Conservation (phyloP, 2,113 vertebrate genomes). For the Muntiacus muntjak region DNA sequence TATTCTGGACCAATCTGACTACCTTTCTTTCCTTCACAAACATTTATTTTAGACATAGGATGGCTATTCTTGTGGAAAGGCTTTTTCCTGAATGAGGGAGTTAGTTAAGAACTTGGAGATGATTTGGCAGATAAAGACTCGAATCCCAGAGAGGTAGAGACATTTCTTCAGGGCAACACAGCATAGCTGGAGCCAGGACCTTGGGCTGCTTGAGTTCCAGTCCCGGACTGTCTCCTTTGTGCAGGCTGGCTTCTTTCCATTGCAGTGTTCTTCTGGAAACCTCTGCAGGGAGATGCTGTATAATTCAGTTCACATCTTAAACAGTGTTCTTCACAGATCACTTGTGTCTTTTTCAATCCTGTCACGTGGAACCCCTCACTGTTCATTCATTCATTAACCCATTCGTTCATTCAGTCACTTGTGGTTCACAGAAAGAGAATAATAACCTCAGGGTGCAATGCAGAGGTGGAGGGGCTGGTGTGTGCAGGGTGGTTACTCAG, state of each 20-base stretch:
- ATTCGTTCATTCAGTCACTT: neutral
- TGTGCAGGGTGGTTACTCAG: neutral
- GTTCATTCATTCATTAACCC: neutral
- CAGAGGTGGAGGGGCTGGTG: neutral
- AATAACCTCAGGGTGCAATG: neutral
- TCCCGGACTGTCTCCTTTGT: neutral
- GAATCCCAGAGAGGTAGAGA: neutral
- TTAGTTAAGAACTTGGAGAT: neutral
- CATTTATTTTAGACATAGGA: neutral
- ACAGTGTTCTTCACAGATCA: neutral
- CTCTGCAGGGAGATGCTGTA: neutral
- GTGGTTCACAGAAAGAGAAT: neutral
- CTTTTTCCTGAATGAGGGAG: neutral
- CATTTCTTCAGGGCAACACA: neutral
- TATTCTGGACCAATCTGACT: neutral
- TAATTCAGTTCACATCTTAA: neutral
- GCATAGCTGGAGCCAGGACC: neutral
- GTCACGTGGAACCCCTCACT: neutral
- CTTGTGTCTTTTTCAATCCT: neutral
- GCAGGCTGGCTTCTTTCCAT: neutral
- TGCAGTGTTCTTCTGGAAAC: neutral
- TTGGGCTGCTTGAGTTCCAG: neutral
- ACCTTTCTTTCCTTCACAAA: neutral
- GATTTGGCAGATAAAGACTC: neutral
- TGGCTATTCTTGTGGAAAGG: neutral